Conservation (phyloP, 2,797 vertebrate genomes). For the Selene dorsalis region DNA sequence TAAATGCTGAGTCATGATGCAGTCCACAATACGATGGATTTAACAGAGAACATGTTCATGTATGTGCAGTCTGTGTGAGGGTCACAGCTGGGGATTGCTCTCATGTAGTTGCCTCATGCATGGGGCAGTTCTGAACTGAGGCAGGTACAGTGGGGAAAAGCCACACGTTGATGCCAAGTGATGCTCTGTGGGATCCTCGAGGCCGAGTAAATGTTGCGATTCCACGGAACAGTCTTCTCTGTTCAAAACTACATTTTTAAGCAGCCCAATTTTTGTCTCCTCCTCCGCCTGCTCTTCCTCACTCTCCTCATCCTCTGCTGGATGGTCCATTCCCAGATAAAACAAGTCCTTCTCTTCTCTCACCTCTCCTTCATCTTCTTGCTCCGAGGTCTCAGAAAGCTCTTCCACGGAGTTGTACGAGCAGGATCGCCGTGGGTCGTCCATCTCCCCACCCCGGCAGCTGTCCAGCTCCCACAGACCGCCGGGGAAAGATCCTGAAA, state of each 20-base stretch:
- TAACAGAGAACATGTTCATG: conserved; percentile 3
- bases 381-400: conserved; percentile 87
- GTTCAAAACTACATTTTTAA: conserved; percentile 66
- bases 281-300: conserved; percentile 61
- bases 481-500: conserved; percentile 79
- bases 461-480: conserved; percentile 85
- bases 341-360: conserved; percentile 77
- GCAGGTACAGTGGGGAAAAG: conserved; percentile 86
- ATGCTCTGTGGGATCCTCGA: conserved; percentile 49
- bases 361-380: conserved; percentile 68
- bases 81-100: conserved; percentile 41
- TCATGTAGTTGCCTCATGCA: conserved; percentile 71
- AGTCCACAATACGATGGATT: conserved; percentile 13
- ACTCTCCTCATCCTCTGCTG: conserved; percentile 74
- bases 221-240: conserved; percentile 67
- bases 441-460: conserved; percentile 59
- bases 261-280: conserved; percentile 53
- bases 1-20: conserved; percentile 5
- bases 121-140: conserved; percentile 87
- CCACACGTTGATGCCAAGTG: conserved; percentile 15
- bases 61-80: conserved; percentile 1
- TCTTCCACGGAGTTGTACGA: conserved; percentile 88
- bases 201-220: conserved; percentile 63
- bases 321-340: conserved; percentile 83
- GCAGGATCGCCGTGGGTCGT: conserved; percentile 77